Percentiles rank a stretch among this genome's conserved stretches.
These are phyloP conservation scores for Panthera tigris DNA, from an alignment of 2,113 vertebrate genomes.

Conservation along the genomic window DNA sequence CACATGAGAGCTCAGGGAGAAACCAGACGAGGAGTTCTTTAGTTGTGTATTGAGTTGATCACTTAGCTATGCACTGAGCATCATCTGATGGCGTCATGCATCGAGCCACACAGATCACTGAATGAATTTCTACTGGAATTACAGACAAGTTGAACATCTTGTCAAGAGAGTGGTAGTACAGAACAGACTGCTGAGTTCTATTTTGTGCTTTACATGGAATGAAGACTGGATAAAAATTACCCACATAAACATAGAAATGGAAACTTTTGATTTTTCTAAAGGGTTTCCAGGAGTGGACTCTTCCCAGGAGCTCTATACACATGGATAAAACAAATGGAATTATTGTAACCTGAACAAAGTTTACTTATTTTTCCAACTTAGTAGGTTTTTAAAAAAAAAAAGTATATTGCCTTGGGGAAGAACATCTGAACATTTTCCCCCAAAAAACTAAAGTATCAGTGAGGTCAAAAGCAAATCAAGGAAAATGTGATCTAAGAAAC, in stretches of 20 bases:
- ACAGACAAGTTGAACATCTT: not conserved
- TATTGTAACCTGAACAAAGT: not conserved
- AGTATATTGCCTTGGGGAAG: not conserved
- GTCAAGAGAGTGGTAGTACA: not conserved
- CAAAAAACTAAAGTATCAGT: not conserved
- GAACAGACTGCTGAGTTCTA: not conserved
- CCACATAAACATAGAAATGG: not conserved
- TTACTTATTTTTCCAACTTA: not conserved
- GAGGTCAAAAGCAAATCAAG: not conserved
- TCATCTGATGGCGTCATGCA: fast-evolving
- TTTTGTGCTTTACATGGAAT: not conserved
- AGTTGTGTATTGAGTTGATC: not conserved
- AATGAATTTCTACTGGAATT: not conserved
- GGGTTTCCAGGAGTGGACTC: not conserved
- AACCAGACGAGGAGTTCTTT: not conserved
- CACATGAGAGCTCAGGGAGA: not conserved
- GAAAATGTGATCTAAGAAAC: not conserved
- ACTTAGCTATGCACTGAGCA: not conserved
- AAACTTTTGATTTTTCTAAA: not conserved
- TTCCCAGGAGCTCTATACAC: not conserved
- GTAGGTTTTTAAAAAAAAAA: not conserved
- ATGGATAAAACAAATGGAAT: not conserved
- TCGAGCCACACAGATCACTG: not conserved
- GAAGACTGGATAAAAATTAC: not conserved
- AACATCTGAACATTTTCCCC: not conserved